These are phyloP conservation scores for Brachycybe producta DNA, from an alignment of 2,888 invertebrate genomes.

Conservation along the genomic window DNA sequence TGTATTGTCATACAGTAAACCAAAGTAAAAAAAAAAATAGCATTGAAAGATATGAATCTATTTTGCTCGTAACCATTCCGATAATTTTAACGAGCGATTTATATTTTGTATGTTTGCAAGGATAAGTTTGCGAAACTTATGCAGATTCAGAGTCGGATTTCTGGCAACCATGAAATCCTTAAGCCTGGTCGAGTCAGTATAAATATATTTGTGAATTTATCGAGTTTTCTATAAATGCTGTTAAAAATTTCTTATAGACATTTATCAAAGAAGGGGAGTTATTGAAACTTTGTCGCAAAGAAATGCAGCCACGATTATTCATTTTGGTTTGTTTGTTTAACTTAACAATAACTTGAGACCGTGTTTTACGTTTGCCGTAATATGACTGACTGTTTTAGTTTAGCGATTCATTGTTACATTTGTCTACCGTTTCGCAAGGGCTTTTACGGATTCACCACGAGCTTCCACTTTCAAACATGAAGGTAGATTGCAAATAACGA, in stretches of 20 bases:
- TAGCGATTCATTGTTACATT: conserved; percentile 38
- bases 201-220: neutral
- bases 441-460: conserved; percentile 37
- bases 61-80: too few species aligned
- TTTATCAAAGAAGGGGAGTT: conserved; percentile 50
- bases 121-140: conserved; percentile 42
- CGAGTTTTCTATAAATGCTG: neutral
- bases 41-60: too few species aligned
- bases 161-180: conserved; percentile 38
- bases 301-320: conserved; percentile 47
- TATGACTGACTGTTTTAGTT: too few species aligned
- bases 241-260: conserved; percentile 28
- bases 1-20: too few species aligned
- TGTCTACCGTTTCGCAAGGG: conserved; percentile 32
- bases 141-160: conserved; percentile 39
- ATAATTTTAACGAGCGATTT: too few species aligned
- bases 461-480: conserved; percentile 42
- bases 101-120: too few species aligned
- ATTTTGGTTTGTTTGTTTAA: conserved; percentile 42
- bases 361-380: too few species aligned
- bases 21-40: too few species aligned
- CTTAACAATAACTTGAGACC: neutral
- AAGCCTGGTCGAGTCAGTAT: conserved; percentile 40
- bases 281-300: conserved; percentile 49
- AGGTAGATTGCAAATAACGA: conserved; percentile 29